phyloP scores from a whole-genome alignment of 2,888 invertebrate species.

The Carcina quercana region DNA sequence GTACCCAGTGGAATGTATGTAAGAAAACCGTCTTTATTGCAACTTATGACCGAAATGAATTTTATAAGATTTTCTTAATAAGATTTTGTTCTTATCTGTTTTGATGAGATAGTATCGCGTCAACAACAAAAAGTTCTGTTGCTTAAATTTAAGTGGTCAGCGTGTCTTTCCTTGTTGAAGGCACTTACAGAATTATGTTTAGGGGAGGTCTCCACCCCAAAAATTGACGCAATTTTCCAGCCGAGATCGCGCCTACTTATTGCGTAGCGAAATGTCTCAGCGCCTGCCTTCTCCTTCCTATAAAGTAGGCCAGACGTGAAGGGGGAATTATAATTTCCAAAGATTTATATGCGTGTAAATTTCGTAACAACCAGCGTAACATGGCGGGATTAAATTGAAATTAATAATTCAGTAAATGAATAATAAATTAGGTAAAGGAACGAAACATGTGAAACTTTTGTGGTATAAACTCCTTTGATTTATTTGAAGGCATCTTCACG shows the following conservation, averaged over 20 bases:
- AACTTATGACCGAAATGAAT: too few relatives aligned
- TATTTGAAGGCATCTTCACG: too few relatives aligned
- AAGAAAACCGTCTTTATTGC: too few relatives aligned
- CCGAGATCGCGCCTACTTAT: constrained; percentile 56
- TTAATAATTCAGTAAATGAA: constrained; percentile 6
- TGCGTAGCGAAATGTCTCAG: constrained; percentile 53
- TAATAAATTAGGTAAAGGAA: too few relatives aligned
- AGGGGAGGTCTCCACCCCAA: constrained; percentile 36
- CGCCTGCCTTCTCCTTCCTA: constrained; percentile 33
- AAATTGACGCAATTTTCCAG: constrained; percentile 65
- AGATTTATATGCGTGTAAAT: constrained; percentile 48
- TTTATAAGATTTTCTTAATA: too few relatives aligned
- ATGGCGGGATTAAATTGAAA: constrained; percentile 13
- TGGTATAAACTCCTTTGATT: too few relatives aligned
- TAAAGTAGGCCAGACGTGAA: constrained; percentile 47
- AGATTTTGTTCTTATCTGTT: too few relatives aligned
- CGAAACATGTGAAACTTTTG: too few relatives aligned
- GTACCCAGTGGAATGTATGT: constrained; percentile 10
- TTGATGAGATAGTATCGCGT: too few relatives aligned
- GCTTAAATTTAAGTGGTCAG: too few relatives aligned
- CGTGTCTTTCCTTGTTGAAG: constrained; percentile 38
- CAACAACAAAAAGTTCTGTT: too few relatives aligned
- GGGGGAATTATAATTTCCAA: constrained; percentile 24
- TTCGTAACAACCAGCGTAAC: constrained; percentile 33
- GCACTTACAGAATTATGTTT: constrained; percentile 49